Evolutionary conservation across 2,888 invertebrate genomes (phyloP), one percentile per base, ranked within the genome.

Genomic region (Deroplatys truncata): DNA sequence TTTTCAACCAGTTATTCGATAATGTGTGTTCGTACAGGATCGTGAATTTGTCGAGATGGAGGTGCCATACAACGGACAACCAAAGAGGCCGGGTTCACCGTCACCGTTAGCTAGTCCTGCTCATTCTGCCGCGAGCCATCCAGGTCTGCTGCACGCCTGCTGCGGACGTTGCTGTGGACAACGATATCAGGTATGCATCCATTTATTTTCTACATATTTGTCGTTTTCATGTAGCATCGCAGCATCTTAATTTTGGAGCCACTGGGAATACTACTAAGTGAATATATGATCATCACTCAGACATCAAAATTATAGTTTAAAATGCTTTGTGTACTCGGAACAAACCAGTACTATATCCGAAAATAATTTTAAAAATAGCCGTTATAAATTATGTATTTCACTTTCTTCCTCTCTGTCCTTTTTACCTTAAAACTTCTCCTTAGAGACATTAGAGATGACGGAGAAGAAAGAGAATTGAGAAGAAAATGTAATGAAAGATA

Each of bases 21-120:
- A 35, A 43, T 43, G 43, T 43, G 43, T 43, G 13, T 43, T 43
- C 43, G 43, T 93, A 84, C 95, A 98, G 98, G 98, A 99, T 94
- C 97, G 99, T 90, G 98, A 99, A 94, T 99, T 99, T 94, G 98
- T 98, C 92, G 99, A 99, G 94, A 96, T 98, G 95, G 99, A 99
- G 93, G 97, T 97, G 93, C 98, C 98, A 31, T 98, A 96, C 94
- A 99, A 98, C 94, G 98, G 98, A 28, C 98, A 98, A 92, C 98
- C 97, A 88, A 98, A 98, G 94, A 95, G 98, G 93, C 98, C 98
- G 1, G 98, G 98, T 20, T 97, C 98, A 86, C 98, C 98, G 85
- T 98, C 98, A 84, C 98, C 98, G 29, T 94, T 97, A 93, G 97
- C 97, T 90, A 97, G 97, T 92, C 98, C 98, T 88, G 97, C 97